Evolutionary conservation across 2,888 invertebrate species (phyloP).

Genomic region (Morpho helenor): DNA sequence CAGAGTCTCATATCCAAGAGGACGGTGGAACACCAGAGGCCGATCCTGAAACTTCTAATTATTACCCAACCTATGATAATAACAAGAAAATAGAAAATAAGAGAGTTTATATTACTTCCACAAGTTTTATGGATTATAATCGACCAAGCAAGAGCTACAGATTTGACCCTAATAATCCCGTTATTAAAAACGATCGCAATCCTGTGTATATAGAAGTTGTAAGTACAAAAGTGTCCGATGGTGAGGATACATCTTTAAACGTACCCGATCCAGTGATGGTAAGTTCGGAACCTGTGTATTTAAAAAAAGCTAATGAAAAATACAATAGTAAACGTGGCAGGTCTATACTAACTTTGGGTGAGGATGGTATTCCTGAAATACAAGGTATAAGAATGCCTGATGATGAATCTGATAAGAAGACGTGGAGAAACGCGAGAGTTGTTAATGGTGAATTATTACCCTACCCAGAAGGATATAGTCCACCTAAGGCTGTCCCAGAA

Average conservation of each 20-base stretch:
- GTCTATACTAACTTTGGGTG: slow-evolving; percentile 81
- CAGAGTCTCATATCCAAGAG: slow-evolving; percentile 69
- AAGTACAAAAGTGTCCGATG: slow-evolving; percentile 68
- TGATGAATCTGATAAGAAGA: slow-evolving; percentile 89
- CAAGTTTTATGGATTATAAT: slow-evolving; percentile 62
- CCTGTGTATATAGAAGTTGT: slow-evolving; percentile 76
- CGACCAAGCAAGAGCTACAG: slow-evolving; percentile 67
- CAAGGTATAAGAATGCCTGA: slow-evolving; percentile 91
- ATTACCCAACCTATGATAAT: slow-evolving; percentile 71
- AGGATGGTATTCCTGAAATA: slow-evolving; percentile 88
- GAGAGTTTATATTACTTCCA: slow-evolving; percentile 71
- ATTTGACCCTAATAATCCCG: slow-evolving; percentile 71
- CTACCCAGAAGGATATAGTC: slow-evolving; percentile 84
- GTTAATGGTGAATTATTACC: slow-evolving; percentile 90
- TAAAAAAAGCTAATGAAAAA: slow-evolving; percentile 74
- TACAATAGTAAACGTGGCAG: slow-evolving; percentile 80
- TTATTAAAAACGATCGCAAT: slow-evolving; percentile 75
- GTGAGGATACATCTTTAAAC: slow-evolving; percentile 64
- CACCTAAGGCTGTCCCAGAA: slow-evolving; percentile 80
- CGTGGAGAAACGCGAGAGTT: slow-evolving; percentile 93
- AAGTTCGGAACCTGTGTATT: slow-evolving; percentile 81
- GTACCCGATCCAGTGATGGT: slow-evolving; percentile 85
- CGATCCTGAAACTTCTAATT: slow-evolving; percentile 63
- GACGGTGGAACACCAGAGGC: slow-evolving; percentile 58
- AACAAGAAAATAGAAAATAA: slow-evolving; percentile 63